Evolutionary conservation across 2,797 vertebrate species (phyloP), one percentile per base, ranked within the genome.

Genomic region (Neosilurus hyrtlii): DNA sequence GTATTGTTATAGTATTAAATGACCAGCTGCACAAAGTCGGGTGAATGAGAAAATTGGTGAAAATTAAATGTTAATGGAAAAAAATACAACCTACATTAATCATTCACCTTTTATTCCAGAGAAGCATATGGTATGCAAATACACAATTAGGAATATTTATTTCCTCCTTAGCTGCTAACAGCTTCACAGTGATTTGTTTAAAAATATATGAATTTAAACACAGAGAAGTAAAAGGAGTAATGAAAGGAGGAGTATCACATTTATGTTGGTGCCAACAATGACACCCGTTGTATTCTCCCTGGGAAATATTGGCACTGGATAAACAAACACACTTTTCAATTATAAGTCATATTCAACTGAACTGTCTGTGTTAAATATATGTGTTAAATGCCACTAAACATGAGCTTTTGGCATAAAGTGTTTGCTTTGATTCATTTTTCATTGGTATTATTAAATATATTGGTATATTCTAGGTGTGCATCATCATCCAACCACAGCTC

Each of bases 141-240:
- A 59, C 9, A 75, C 74, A 61, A 74, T 26, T 7, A n/a, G 35
- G 7, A 9, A 76, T 35, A 61, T 61, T 37, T 76, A 61, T 15
- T 18, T 35, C 3, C 70, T 72, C 43, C 43, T 71, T 51, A 51
- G 49, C 12, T 56, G 26, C 16, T 56, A 56, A 73, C 73, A 76
- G 56, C 20, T 37, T 76, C 56, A 76, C 20, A 61, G 73, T 61
- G 7, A 75, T 75, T 59, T 75, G 54, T 37, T 75, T 56, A 35
- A n/a, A 61, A 74, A 57, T 74, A 16, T 57, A 57, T 57, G 3
- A 56, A 56, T 74, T 74, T 56, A 37, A 73, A 37, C 20, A 37
- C 26, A 35, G 2, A 51, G 18, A 57, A 22, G 22, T 57, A 43
- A 43, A 77, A 63, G 7, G 4, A 43, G n/a, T 49, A 49, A 14